Conservation (phyloP, 1,140 invertebrate species). For the Brachionus angularis region DNA sequence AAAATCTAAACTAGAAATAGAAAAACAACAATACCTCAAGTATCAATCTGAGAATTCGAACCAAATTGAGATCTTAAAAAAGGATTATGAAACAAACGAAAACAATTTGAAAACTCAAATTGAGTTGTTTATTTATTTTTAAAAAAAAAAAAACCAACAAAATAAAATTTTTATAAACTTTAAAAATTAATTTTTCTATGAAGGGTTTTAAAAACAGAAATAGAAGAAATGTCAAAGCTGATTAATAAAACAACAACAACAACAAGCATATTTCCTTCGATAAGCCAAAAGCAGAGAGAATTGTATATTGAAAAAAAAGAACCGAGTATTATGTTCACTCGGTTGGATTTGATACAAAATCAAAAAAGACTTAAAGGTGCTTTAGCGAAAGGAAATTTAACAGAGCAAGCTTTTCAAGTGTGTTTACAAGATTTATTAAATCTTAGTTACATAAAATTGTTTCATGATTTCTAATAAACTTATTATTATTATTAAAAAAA, state of each 20-base stretch:
- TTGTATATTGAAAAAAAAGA: constrained; percentile 19
- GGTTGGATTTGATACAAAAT: constrained; percentile 56
- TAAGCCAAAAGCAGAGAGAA: constrained; percentile 45
- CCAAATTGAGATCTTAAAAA: too few species aligned
- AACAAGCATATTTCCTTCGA: constrained; percentile 11
- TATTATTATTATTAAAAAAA: too few species aligned
- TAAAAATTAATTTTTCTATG: constrained; percentile 41
- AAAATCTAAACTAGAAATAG: constrained; percentile 3
- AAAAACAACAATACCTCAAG: too few species aligned
- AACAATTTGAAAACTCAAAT: neutral
- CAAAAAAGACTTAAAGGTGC: constrained; percentile 56
- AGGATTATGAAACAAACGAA: neutral
- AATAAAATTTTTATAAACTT: neutral
- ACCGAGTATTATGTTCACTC: constrained; percentile 53
- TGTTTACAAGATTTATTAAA: too few species aligned
- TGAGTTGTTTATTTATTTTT: neutral
- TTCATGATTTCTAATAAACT: too few species aligned
- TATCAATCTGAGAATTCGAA: too few species aligned
- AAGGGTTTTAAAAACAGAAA: constrained; percentile 53
- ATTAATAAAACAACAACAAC: constrained; percentile 35
- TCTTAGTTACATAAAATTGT: neutral
- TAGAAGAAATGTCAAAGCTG: constrained; percentile 50
- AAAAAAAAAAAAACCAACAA: too few species aligned
- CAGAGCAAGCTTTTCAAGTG: constrained; percentile 16
- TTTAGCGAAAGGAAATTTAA: constrained; percentile 47